A percentile compares a stretch with the other conserved stretches of the same genome.
phyloP scores from a whole-genome alignment of 2,797 vertebrate species.

The Cyclopterus lumpus region DNA sequence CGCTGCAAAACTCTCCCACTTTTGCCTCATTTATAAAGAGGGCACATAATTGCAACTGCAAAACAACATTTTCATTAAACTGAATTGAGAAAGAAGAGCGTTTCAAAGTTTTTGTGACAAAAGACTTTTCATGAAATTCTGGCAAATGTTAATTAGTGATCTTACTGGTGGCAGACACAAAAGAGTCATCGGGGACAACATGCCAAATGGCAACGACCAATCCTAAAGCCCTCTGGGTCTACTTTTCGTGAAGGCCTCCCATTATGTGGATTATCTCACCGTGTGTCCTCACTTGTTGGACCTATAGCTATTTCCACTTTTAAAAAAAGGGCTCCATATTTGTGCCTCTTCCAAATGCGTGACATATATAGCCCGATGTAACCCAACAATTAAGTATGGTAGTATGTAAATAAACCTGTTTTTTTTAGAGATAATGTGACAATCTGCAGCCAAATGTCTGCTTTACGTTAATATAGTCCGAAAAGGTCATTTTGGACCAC shows the following conservation, averaged over 20 bases:
- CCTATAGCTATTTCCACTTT: not conserved
- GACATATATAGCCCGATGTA: not conserved
- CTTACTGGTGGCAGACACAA: slow-evolving; percentile 24
- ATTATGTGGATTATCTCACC: not conserved
- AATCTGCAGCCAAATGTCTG: slow-evolving; percentile 1
- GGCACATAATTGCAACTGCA: not conserved
- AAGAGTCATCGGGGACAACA: slow-evolving; percentile 32
- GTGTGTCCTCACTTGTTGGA: not conserved
- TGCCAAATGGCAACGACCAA: slow-evolving; percentile 2
- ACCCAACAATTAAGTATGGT: not conserved
- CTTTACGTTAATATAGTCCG: not conserved
- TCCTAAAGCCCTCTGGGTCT: not conserved
- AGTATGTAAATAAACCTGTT: not conserved
- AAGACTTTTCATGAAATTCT: slow-evolving; percentile 14
- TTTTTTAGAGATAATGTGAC: not conserved
- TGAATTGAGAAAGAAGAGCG: not conserved
- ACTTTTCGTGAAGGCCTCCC: not conserved
- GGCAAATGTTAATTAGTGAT: slow-evolving; percentile 14
- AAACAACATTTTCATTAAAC: slow-evolving; percentile 8
- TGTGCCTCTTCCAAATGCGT: not conserved
- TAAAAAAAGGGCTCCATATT: not conserved
- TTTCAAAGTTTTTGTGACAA: not conserved
- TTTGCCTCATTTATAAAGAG: slow-evolving; percentile 8
- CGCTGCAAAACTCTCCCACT: not conserved
- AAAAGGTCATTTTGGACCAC: not conserved